Percentiles rank a stretch among this genome's conserved stretches.
Evolutionary conservation across 2,888 invertebrate genomes (phyloP).

Genomic region (Perithous albicinctus): DNA sequence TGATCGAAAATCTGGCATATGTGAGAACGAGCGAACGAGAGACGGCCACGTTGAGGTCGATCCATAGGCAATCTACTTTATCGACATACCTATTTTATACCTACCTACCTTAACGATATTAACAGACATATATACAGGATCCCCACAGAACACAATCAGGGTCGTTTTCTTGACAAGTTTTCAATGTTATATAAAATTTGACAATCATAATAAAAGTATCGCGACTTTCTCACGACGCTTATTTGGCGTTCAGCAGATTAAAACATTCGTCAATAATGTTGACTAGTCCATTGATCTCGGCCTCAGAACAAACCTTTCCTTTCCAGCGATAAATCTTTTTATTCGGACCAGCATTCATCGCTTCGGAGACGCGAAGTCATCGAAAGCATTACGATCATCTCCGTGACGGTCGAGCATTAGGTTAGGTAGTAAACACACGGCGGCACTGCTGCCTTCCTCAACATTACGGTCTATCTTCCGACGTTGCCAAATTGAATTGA

Average conservation of each 20-base stretch:
- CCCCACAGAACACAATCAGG: neutral
- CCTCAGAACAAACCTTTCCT: too few relatives aligned
- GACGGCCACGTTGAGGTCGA: neutral
- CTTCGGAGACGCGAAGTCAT: too few relatives aligned
- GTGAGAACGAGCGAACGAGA: too few relatives aligned
- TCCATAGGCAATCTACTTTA: neutral
- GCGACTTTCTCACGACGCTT: constrained; percentile 20
- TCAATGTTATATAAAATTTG: too few relatives aligned
- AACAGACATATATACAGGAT: neutral
- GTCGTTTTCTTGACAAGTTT: constrained; percentile 9
- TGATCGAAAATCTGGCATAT: constrained; percentile 14
- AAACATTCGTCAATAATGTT: constrained; percentile 10
- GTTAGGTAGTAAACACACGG: too few relatives aligned
- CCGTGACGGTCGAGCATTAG: too few relatives aligned
- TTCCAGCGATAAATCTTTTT: too few relatives aligned
- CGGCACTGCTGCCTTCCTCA: too few relatives aligned
- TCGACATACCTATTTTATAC: constrained; percentile 10
- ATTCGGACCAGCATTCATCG: too few relatives aligned
- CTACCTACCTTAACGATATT: neutral
- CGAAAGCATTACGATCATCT: too few relatives aligned
- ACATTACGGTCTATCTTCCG: too few relatives aligned
- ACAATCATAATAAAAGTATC: constrained; percentile 5
- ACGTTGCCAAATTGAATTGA: too few relatives aligned
- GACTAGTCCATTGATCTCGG: constrained; percentile 10
- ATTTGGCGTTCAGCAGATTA: constrained; percentile 25